Percentiles rank a stretch among this genome's conserved stretches.
phyloP scores from a whole-genome alignment of 2,797 vertebrate species.

The Sebastes alutus region DNA sequence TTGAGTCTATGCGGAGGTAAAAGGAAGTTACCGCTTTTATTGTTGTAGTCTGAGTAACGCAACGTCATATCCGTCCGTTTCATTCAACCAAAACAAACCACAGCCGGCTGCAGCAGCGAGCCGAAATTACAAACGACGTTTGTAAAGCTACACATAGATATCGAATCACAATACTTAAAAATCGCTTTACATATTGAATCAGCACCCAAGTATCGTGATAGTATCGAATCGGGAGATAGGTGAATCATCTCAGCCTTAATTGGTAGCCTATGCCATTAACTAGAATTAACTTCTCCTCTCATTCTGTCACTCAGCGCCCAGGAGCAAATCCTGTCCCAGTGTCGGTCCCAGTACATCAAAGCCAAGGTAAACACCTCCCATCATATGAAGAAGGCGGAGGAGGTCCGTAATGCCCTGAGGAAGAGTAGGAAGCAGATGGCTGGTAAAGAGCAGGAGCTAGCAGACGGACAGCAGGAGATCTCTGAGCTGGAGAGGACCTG shows the following conservation, averaged over 20 bases:
- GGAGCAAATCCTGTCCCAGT: slow-evolving; percentile 85
- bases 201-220: too few relatives aligned
- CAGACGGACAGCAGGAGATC: slow-evolving; percentile 80
- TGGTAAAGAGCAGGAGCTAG: slow-evolving; percentile 83
- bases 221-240: too few relatives aligned
- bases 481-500: slow-evolving; percentile 82
- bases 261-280: background rate
- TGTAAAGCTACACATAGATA: too few relatives aligned
- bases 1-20: too few relatives aligned
- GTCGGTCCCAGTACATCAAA: slow-evolving; percentile 88
- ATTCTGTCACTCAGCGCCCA: slow-evolving; percentile 76
- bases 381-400: slow-evolving; percentile 86
- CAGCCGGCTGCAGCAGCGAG: too few relatives aligned
- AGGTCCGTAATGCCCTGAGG: slow-evolving; percentile 68
- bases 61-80: accelerated
- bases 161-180: too few relatives aligned
- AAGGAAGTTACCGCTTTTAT: too few relatives aligned
- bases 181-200: too few relatives aligned
- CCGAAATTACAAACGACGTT: too few relatives aligned
- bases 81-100: too few relatives aligned
- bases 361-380: slow-evolving; percentile 91
- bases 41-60: too few relatives aligned
- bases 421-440: slow-evolving; percentile 77
- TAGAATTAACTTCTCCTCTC: background rate
- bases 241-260: too few relatives aligned